Conservation (phyloP, 2,888 invertebrate species). For the Lasioglossum pauxillum region DNA sequence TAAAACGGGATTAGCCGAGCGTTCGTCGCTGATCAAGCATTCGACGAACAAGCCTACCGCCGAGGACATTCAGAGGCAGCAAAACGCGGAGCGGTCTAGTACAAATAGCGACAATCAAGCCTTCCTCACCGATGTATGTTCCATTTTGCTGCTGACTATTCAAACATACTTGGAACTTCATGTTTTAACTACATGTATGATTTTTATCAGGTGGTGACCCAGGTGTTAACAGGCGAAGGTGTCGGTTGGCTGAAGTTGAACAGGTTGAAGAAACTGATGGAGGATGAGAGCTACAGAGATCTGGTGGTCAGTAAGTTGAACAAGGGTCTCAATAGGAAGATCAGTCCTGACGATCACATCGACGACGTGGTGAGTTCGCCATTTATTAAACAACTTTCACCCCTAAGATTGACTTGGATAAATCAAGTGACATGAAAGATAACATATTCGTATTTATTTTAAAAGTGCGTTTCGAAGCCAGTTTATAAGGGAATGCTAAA, state of each 20-base stretch:
- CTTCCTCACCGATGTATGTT: constrained; percentile 95
- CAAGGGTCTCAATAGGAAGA: constrained; percentile 95
- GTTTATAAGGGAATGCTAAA: constrained; percentile 99
- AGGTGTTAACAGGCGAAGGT: constrained; percentile 95
- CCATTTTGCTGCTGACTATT: not conserved
- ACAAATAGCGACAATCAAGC: constrained; percentile 96
- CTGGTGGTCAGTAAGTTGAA: constrained; percentile 98
- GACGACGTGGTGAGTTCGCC: constrained; percentile 95
- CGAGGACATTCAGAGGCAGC: constrained; percentile 89
- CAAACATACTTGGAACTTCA: not conserved
- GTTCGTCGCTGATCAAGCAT: constrained; percentile 95
- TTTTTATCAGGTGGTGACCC: constrained; percentile 88
- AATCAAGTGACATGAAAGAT: not conserved
- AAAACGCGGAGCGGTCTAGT: constrained; percentile 89
- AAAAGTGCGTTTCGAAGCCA: constrained; percentile 93
- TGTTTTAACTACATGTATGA: not conserved
- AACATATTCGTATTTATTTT: constrained; percentile 10
- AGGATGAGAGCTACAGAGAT: constrained; percentile 99
- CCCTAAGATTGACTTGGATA: not conserved
- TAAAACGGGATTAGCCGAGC: constrained; percentile 93
- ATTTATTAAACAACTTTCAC: not conserved
- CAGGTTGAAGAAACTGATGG: constrained; percentile 97
- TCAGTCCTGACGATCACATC: constrained; percentile 97
- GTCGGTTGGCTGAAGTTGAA: constrained; percentile 98
- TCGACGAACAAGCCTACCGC: constrained; percentile 88